A percentile compares a stretch with the other conserved stretches of the same genome.
Evolutionary conservation across 2,888 invertebrate species (phyloP).

Genomic region (Suillia variegata): DNA sequence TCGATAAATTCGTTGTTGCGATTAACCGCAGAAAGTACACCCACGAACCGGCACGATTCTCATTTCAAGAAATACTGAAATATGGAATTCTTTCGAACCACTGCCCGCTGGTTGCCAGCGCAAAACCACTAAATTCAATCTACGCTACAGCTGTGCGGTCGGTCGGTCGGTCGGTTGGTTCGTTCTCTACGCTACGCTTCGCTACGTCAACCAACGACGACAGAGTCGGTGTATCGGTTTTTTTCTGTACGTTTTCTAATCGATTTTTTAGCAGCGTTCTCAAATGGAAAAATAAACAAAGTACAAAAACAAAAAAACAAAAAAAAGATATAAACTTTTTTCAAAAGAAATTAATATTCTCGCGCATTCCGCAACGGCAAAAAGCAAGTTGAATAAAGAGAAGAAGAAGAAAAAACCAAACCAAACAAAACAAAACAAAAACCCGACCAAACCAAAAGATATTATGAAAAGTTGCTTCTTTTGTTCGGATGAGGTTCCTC

Average conservation of each 20-base stretch:
- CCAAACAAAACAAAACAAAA: too few species aligned
- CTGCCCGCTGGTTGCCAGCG: too few species aligned
- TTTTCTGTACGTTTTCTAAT: conserved; percentile 39
- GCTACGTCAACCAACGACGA: conserved; percentile 9
- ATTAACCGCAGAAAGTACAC: too few species aligned
- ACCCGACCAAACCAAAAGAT: too few species aligned
- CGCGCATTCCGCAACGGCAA: too few species aligned
- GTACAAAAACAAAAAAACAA: conserved; percentile 3
- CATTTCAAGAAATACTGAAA: conserved; percentile 56
- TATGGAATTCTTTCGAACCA: conserved; percentile 50
- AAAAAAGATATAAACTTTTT: conserved; percentile 15
- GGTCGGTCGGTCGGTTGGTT: too few species aligned
- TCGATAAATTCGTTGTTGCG: background rate
- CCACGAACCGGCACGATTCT: conserved; percentile 49
- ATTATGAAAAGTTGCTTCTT: too few species aligned
- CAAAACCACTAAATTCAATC: conserved; percentile 40
- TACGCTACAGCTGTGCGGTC: conserved; percentile 28
- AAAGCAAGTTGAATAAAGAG: too few species aligned
- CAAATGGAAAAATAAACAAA: conserved; percentile 14
- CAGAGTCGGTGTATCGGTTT: background rate
- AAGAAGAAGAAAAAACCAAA: too few species aligned
- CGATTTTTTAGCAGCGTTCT: conserved; percentile 38
- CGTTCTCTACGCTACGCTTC: too few species aligned
- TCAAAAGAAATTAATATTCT: conserved; percentile 25
- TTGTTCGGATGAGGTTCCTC: too few species aligned